Conservation (phyloP, 2,888 invertebrate species). For the Cosmopolites sordidus region DNA sequence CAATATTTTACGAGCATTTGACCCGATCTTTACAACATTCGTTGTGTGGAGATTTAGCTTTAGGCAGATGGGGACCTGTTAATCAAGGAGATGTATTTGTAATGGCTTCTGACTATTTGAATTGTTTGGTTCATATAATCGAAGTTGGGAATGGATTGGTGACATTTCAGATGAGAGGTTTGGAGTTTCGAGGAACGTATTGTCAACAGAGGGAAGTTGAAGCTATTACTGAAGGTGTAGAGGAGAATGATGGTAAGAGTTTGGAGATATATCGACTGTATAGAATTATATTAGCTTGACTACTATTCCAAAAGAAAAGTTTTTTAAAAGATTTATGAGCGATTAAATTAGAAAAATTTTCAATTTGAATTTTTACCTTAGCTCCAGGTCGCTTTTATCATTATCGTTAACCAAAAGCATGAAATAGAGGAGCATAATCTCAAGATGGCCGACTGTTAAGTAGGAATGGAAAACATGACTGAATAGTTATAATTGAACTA, state of each 20-base stretch:
- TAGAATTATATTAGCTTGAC: constrained; percentile 4
- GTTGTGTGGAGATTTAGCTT: constrained; percentile 84
- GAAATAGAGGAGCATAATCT: too few relatives aligned
- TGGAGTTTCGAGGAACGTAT: constrained; percentile 98
- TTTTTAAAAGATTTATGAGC: too few relatives aligned
- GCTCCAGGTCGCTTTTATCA: too few relatives aligned
- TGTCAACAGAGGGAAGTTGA: constrained; percentile 99
- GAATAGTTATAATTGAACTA: too few relatives aligned
- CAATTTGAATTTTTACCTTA: too few relatives aligned
- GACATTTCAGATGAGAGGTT: constrained; percentile 94
- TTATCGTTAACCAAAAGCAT: too few relatives aligned
- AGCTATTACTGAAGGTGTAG: constrained; percentile 95
- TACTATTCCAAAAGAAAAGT: too few relatives aligned
- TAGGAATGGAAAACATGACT: too few relatives aligned
- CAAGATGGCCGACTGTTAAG: too few relatives aligned
- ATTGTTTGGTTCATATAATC: constrained; percentile 95
- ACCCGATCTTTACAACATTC: constrained; percentile 95
- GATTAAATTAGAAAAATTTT: too few relatives aligned
- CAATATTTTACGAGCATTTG: constrained; percentile 98
- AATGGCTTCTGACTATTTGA: constrained; percentile 95
- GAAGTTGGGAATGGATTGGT: constrained; percentile 97
- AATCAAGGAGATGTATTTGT: constrained; percentile 98
- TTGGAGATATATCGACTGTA: neutral
- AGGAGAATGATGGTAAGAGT: constrained; percentile 78
- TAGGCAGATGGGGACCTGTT: constrained; percentile 95